Evolutionary conservation across 2,113 vertebrate genomes (phyloP).

Genomic region (Mugil cephalus): DNA sequence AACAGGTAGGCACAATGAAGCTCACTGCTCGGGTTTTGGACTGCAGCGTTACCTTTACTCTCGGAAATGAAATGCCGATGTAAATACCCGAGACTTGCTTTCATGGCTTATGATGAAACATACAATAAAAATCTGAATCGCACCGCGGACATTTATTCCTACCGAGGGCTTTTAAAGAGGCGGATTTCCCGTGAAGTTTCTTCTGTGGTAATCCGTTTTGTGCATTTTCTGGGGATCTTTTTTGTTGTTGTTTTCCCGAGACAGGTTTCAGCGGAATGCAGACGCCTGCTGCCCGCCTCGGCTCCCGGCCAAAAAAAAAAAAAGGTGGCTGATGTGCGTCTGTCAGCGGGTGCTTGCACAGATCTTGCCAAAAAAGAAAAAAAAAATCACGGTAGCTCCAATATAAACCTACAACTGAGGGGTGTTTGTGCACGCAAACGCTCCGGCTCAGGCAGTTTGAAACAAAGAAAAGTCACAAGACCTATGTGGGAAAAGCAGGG

Average conservation of each 20-base stretch:
- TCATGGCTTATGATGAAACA: slow-evolving; percentile 37
- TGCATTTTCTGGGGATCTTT: slow-evolving; percentile 57
- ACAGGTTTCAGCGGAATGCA: slow-evolving; percentile 76
- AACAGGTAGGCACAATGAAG: slow-evolving; percentile 64
- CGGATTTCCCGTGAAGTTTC: slow-evolving; percentile 76
- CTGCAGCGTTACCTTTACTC: slow-evolving; percentile 50
- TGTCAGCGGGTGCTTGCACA: slow-evolving; percentile 65
- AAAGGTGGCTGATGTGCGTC: slow-evolving; percentile 75
- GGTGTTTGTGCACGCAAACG: slow-evolving; percentile 36
- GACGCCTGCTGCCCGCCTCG: slow-evolving; percentile 77
- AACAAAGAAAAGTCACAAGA: slow-evolving; percentile 77
- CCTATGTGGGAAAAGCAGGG: slow-evolving; percentile 19
- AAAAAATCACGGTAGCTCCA: slow-evolving; percentile 26
- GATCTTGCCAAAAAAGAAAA: slow-evolving; percentile 12
- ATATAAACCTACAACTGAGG: slow-evolving; percentile 30
- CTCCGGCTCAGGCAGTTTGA: slow-evolving; percentile 56
- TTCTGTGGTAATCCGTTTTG: slow-evolving; percentile 70
- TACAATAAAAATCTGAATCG: slow-evolving; percentile 12
- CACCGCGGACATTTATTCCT: slow-evolving; percentile 11
- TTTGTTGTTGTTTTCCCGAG: slow-evolving; percentile 46
- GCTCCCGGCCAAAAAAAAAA: slow-evolving; percentile 67
- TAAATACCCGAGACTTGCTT: slow-evolving; percentile 52
- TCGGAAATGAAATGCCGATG: slow-evolving; percentile 27
- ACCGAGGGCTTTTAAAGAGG: slow-evolving; percentile 1
- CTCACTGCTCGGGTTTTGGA: slow-evolving; percentile 29